Evolutionary conservation across 2,888 invertebrate species (phyloP), one percentile per base, ranked within the genome.

Genomic region (Chymomyza amoena): DNA sequence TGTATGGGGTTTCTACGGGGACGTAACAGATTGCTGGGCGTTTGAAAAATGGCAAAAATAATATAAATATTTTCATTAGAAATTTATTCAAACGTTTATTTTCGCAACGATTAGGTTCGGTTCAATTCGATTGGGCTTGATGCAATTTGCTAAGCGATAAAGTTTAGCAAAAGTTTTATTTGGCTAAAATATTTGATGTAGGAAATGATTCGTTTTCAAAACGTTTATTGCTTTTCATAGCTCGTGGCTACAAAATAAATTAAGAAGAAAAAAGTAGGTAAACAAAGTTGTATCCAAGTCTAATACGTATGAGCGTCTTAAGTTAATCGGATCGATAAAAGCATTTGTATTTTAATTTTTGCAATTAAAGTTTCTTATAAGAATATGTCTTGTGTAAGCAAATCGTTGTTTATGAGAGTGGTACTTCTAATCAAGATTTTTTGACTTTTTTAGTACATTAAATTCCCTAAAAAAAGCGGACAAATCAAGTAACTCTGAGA

Each of bases 31-130:
- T 45, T 20, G 16, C 51, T 32, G 56, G 32, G 13, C 15, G 45
- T 59, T 32, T 20, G 45, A 10, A 45, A 60, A 50, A 60, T 60
- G 69, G 39, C 52, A 57, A 61, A 62, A 69, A 60, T 54, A 66
- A 59, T 70, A 69, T 67, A 73, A 81, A 86, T 73, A 76, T 84
- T 81, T 73, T 67, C 6, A 15, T 13, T 54, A 62, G 20, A 61
- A 73, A 74, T 74, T 76, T 61, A 56, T 59, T 50, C 68, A 76
- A 72, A 68, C 73, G 76, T 65, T 50, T 54, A 61, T 67, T 32
- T 45, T 15, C 20, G 51, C 20, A 51, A 51, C 28, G 25, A 51
- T 15, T 45, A 45, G 39, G 39, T 45, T n/a, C 39, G 50, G 18
- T 20, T 16, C 54, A 66, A 71, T 64, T 69, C 59, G 66, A 69